Evolutionary conservation across 2,113 vertebrate species (phyloP), one percentile per base, ranked within the genome.

Genomic region (Todiramphus saurophagus): DNA sequence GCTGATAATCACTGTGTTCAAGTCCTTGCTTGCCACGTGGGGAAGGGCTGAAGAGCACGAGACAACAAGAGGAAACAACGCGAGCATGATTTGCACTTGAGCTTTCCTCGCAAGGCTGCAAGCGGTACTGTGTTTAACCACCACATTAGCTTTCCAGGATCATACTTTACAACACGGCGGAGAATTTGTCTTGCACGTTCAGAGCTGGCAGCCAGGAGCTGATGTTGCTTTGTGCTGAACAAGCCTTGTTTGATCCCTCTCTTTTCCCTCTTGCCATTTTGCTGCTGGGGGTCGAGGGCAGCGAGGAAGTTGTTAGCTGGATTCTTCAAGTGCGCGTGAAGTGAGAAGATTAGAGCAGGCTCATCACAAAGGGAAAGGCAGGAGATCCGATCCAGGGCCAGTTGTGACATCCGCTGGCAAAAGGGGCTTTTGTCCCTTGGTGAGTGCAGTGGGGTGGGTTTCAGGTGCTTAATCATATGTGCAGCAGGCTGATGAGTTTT

Each of bases 171-270:
- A 95, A 82, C 79, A 94, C 96, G 96, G 76, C 50, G 0, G 95
- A 97, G 94, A 96, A 95, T 89, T 76, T 92, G 85, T 87, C 92
- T 91, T 81, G 81, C 59, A 62, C 62, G 35, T 93, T 96, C 93
- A n/a, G 95, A 90, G 85, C 95, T 96, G 87, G 53, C 25, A 95
- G 88, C 92, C 72, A 6, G 86, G 64, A 95, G 84, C 62, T 56
- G 93, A 87, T 2, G 48, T 53, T 85, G 44, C 76, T 98, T 97
- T 96, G 79, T 88, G 94, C 77, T 0, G 46, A 96, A 80, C 85
- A 82, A 95, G 79, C 78, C 7, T 8, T 74, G 91, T 98, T 97
- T 96, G 92, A 97, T 98, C 89, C 93, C 85, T 53, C 67, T 96
- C 80, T 93, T 94, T 96, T 86, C 92, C 24, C 80, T 96, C 80